Base-by-base conservation (phyloP, 2,113 vertebrate species). In the Chaetura pelagica region DNA sequence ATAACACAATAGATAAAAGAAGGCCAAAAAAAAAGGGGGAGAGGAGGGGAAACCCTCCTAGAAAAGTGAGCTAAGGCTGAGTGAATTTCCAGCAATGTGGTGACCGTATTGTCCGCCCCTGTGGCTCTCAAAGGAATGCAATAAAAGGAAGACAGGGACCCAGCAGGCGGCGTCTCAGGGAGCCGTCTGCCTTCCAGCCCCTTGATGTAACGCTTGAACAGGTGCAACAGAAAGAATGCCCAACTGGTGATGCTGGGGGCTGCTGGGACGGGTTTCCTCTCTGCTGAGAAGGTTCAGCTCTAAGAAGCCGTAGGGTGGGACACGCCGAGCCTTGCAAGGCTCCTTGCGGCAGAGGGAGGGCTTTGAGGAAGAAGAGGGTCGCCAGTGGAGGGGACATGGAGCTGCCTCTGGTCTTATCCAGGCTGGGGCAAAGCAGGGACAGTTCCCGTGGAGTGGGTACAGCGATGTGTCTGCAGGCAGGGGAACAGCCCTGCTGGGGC, bases 121-220 rank as follows among this genome's bases (percentile, higher is more conserved):
- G 94, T 34, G 76, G 46, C 89, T 91, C 94, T 96, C 91, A 96
- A 96, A 97, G 91, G 94, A 82, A 79, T 35, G 94, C 4, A 84
- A 95, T 94, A 95, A 96, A 97, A 62, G 95, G 94, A 95, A 91
- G 93, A 96, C 74, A 95, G 93, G 74, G 32, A 14, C 96, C 61
- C 96, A 96, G 96, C 96, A 10, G 95, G 96, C 69, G 82, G 74
- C 87, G 84, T 75, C 90, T 90, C 32, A 1, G 93, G 95, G 87
- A 85, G 90, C 95, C 35, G 84, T 91, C 93, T 97, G 94, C 93
- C 95, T 94, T 61, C 84, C 94, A 87, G 89, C 92, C 93, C 96
- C 93, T 91, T 38, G 69, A 57, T 69, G 96, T 76, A 84, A 96
- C 51, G 94, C 95, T 87, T 87, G 54, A 95, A 94, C 95, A 96